Evolutionary conservation across 1,140 invertebrate species (phyloP).

Genomic region (Bombus fervidus): DNA sequence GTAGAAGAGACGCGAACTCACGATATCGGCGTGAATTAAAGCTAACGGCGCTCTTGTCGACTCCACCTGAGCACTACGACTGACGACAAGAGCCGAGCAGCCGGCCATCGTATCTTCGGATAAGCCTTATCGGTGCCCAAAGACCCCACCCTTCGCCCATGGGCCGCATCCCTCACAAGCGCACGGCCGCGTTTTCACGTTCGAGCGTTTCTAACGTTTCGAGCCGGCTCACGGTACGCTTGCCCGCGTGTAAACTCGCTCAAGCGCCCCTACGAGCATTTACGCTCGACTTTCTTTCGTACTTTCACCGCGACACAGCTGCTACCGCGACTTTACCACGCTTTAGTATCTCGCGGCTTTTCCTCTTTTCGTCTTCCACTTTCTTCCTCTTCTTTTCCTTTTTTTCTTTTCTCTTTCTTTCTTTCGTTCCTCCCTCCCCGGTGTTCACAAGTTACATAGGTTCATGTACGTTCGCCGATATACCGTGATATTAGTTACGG

Average conservation of each 20-base stretch:
- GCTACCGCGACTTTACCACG: not conserved
- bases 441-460: no score
- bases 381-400: not conserved
- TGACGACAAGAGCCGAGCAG: slow-evolving; percentile 55
- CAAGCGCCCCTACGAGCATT: slow-evolving; percentile 22
- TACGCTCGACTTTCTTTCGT: slow-evolving; percentile 11
- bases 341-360: not conserved
- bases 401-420: not conserved
- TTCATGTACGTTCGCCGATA: not conserved
- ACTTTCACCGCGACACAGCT: not conserved
- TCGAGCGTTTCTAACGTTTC: not conserved
- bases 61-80: slow-evolving; percentile 68
- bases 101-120: slow-evolving; percentile 68
- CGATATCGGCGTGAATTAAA: slow-evolving; percentile 47
- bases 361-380: not conserved
- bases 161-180: slow-evolving; percentile 57
- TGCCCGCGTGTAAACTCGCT: slow-evolving; percentile 15
- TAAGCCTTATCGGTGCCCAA: slow-evolving; percentile 69
- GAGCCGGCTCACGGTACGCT: not conserved
- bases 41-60: slow-evolving; percentile 56
- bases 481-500: no score
- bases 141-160: slow-evolving; percentile 63
- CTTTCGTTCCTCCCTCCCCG: not conserved
- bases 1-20: slow-evolving; percentile 23
- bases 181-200: slow-evolving; percentile 13